phyloP scores from a whole-genome alignment of 2,888 invertebrate genomes.

The Himalopsyche tibetana region DNA sequence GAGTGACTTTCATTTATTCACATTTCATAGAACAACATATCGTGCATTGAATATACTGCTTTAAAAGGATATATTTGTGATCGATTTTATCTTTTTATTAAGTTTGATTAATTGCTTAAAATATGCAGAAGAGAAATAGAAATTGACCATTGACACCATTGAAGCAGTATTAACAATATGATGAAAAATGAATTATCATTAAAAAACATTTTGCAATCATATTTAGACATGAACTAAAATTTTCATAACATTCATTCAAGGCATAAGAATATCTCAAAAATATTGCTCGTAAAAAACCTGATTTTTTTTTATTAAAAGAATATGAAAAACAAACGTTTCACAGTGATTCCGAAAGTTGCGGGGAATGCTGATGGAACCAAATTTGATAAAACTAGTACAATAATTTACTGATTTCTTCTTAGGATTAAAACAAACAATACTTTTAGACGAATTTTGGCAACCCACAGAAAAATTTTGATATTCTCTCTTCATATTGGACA shows the following conservation, averaged over 20 bases:
- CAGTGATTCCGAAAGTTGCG: no score
- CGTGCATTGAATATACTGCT: conserved; percentile 6
- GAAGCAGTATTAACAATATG: conserved; percentile 11
- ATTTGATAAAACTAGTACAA: no score
- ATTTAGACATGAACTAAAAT: neutral
- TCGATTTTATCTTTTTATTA: neutral
- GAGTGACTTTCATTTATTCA: neutral
- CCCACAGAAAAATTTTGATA: conserved; percentile 3
- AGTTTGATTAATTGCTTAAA: no score
- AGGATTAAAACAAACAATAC: neutral
- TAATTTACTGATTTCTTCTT: no score
- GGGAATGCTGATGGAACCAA: no score
- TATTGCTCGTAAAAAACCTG: neutral
- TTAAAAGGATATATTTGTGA: neutral
- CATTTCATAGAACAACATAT: conserved; percentile 20
- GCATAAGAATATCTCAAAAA: neutral
- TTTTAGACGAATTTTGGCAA: neutral
- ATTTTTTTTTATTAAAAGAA: neutral
- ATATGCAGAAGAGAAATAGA: no score
- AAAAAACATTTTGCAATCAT: neutral
- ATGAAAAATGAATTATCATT: neutral
- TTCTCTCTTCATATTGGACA: conserved; percentile 19
- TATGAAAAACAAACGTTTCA: no score
- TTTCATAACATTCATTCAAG: neutral
- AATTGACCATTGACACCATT: neutral